Evolutionary conservation across 2,113 vertebrate genomes (phyloP), one percentile per base, ranked within the genome.

Genomic region (Vidua macroura): DNA sequence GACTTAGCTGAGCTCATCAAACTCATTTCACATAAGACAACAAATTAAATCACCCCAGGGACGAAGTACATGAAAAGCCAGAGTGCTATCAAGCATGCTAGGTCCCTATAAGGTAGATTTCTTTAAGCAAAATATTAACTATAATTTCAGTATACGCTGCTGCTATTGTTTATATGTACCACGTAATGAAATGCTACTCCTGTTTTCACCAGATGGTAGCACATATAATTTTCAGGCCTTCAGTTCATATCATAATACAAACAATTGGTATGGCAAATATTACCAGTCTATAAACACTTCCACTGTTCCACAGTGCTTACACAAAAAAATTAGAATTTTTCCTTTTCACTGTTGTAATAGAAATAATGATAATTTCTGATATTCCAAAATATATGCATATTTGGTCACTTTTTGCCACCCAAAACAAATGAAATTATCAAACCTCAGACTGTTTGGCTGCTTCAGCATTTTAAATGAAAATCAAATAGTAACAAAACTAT

Each of bases 11-110:
- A 98, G 97, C 97, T 98, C 98, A 98, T 98, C 97, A 98, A 97
- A 98, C 98, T 98, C 98, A 97, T 98, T 98, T 98, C 98, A 98
- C 97, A 70, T 97, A 98, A 97, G 96, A 98, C 96, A 98, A 98
- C 97, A 97, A 97, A 98, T 98, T 97, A 97, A 98, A 97, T 97
- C 98, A 98, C 97, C 96, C 97, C 69, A 72, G 96, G 96, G 97
- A 98, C 83, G 18, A 89, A 80, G 87, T 53, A 97, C 96, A 96
- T 81, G 95, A 97, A 97, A 97, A 97, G 93, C 84, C 93, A 97
- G 90, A 63, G 18, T 37, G 93, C 88, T 88, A 80, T 74, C 96
- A 86, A 79, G 95, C 74, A 66, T 96, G 95, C 92, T 92, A 69
- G 80, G 88, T 95, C 95, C 82, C 96, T 97, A 93, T 59, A 74